Evolutionary conservation across 2,888 invertebrate species (phyloP).

Genomic region (Prosapia bicincta): DNA sequence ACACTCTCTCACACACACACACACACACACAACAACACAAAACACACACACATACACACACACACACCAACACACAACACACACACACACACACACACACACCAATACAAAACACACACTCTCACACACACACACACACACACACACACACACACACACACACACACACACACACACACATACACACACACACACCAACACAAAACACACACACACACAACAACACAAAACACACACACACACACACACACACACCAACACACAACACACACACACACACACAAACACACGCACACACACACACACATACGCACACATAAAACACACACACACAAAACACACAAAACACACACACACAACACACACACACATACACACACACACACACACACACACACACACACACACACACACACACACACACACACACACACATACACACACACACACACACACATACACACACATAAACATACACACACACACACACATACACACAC

Average conservation of each 20-base stretch:
- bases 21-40: too few species aligned
- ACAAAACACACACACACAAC: too few species aligned
- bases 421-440: neutral
- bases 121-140: neutral
- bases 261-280: neutral
- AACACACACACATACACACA: too few species aligned
- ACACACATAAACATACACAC: neutral
- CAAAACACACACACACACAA: too few species aligned
- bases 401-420: constrained; percentile 7
- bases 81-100: neutral
- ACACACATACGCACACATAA: constrained; percentile 3
- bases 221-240: constrained; percentile 8
- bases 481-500: neutral
- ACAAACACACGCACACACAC: constrained; percentile 3
- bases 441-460: too few species aligned
- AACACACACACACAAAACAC: too few species aligned
- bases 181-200: constrained; percentile 10
- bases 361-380: constrained; percentile 1
- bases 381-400: constrained; percentile 12
- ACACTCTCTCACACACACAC: too few species aligned
- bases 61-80: neutral
- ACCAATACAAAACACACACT: constrained; percentile 3
- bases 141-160: too few species aligned
- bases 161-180: neutral
- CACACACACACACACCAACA: neutral